Base-by-base conservation (phyloP, 2,888 invertebrate genomes). In the Geotrupes spiniger region DNA sequence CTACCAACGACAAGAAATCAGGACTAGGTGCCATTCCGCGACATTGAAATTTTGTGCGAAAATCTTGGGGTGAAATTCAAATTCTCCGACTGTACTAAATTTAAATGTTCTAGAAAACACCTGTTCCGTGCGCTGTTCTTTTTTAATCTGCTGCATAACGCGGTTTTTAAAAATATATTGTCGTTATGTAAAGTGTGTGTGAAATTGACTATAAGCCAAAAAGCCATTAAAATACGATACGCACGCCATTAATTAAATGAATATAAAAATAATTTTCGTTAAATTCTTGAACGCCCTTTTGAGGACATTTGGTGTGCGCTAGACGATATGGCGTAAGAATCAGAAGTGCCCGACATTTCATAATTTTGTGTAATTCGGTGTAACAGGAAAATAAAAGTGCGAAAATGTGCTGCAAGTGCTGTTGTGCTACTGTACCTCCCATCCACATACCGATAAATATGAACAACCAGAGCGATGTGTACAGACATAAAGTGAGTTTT, bases 371-470 rank as follows among this genome's bases (percentile, higher is more conserved):
- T 3, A 21, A 21, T 21, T 21, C 6, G 6, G 21, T 21, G 6
- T n/a, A 21, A 21, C 21, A 21, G 6, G 6, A 21, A 21, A 21
- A 21, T 45, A 33, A 17, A 25, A 16, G 25, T 14, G 12, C 16
- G 12, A 42, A 11, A 42, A 52, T 48, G 48, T 52, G 54, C 28
- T 84, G 84, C 72, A 72, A 74, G 58, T 84, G 85, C 71, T 84
- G 85, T 71, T 85, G 87, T 72, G 77, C 78, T 63, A 79, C 80
- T 61, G 82, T 82, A 52, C 77, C 82, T 61, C 85, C 87, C 49
- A 82, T 92, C 60, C 80, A 85, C 64, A 79, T 85, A 56, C 91
- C 92, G 54, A 85, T 92, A 68, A 87, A 84, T 71, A 75, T 88
- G 59, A 79, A 69, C 65, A 84, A 84, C 62, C 87, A 87, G 66